A percentile compares a stretch with the other conserved stretches of the same genome.
These are phyloP conservation scores for Steatocranus sp. DNA, from an alignment of 2,797 vertebrate species.

Conservation along the genomic window DNA sequence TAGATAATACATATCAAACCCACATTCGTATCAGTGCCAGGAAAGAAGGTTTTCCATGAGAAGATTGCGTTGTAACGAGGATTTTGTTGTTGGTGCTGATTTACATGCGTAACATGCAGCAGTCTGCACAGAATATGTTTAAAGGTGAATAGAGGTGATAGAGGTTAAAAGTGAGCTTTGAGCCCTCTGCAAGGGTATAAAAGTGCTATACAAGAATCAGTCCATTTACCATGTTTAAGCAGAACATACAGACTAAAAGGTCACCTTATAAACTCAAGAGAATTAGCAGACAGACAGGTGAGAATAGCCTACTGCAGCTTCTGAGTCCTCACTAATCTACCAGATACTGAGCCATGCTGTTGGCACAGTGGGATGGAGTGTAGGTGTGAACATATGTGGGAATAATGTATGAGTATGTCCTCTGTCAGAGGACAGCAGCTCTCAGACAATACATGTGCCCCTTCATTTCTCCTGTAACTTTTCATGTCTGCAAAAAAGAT, in stretches of 20 bases:
- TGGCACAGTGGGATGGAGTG: neutral
- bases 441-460: neutral
- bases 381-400: slow-evolving; percentile 36
- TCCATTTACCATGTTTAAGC: slow-evolving; percentile 2
- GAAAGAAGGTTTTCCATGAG: neutral
- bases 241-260: slow-evolving; percentile 29
- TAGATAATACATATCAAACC: neutral
- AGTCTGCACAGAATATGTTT: neutral
- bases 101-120: neutral
- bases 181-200: neutral
- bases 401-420: slow-evolving; percentile 27
- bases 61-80: neutral
- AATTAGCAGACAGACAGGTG: slow-evolving; percentile 33
- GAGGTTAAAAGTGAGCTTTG: neutral
- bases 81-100: neutral
- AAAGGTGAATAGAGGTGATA: neutral
- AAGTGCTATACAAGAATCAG: neutral
- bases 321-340: neutral
- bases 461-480: neutral
- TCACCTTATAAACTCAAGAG: slow-evolving; percentile 15
- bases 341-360: neutral
- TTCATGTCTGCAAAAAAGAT: fast-evolving
- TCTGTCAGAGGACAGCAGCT: slow-evolving; percentile 5
- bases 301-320: neutral
- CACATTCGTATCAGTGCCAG: neutral